Conservation (phyloP, 2,888 invertebrate species). For the Caenorhabditis afra region DNA sequence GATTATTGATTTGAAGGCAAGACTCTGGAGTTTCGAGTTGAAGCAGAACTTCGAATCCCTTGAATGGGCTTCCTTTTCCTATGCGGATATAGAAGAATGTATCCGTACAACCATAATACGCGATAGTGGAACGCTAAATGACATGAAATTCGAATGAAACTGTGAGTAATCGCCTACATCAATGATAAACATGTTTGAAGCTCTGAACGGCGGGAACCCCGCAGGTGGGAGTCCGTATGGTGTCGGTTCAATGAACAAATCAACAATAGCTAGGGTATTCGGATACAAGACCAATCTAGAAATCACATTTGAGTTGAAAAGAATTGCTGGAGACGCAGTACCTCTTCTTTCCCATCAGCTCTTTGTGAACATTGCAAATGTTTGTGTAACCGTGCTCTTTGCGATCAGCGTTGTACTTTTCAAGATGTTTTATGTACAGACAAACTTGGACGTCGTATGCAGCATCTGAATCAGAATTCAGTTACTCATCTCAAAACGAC, state of each 20-base stretch:
- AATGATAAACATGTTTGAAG: slow-evolving; percentile 40
- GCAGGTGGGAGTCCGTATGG: slow-evolving; percentile 57
- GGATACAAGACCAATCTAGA: slow-evolving; percentile 75
- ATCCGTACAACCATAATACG: slow-evolving; percentile 69
- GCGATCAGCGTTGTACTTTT: slow-evolving; percentile 47
- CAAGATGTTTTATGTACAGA: slow-evolving; percentile 35
- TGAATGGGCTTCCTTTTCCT: slow-evolving; percentile 69
- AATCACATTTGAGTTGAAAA: neutral
- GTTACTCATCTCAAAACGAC: neutral
- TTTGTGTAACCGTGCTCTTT: slow-evolving; percentile 46
- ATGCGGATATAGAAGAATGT: slow-evolving; percentile 73
- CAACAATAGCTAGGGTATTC: slow-evolving; percentile 71
- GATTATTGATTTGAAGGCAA: slow-evolving; percentile 26
- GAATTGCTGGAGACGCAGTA: neutral
- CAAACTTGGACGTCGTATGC: slow-evolving; percentile 71
- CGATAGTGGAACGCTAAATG: slow-evolving; percentile 69
- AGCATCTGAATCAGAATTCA: slow-evolving; percentile 60
- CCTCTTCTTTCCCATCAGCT: slow-evolving; percentile 46
- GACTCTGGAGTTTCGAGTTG: slow-evolving; percentile 32
- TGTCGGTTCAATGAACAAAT: slow-evolving; percentile 70
- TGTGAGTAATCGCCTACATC: too few species aligned
- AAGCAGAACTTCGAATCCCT: slow-evolving; percentile 66
- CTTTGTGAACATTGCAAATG: slow-evolving; percentile 32
- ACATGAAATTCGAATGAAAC: too few species aligned
- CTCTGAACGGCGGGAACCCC: slow-evolving; percentile 72